These are phyloP conservation scores for Sakesphorus luctuosus DNA, from an alignment of 2,113 vertebrate species.

Conservation along the genomic window DNA sequence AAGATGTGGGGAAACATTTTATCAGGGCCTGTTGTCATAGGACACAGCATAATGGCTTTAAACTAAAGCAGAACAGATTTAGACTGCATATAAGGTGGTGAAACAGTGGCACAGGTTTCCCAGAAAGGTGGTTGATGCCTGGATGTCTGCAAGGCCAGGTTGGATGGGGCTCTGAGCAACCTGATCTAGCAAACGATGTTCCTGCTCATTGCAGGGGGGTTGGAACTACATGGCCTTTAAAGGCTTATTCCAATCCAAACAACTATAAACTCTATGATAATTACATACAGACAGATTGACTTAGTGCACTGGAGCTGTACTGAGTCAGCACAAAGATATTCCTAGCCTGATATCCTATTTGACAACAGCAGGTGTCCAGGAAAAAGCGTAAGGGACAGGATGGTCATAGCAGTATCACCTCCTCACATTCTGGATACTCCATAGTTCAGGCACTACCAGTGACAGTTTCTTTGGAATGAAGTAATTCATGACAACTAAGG, in stretches of 20 bases:
- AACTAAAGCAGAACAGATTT: neutral
- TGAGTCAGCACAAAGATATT: neutral
- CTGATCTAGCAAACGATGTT: neutral
- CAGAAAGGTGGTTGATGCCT: neutral
- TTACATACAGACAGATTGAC: neutral
- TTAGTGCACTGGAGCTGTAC: neutral
- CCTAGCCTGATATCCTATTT: neutral
- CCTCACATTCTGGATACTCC: neutral
- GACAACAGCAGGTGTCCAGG: neutral
- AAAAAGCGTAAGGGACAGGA: neutral
- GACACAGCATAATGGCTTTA: neutral
- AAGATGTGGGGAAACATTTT: neutral
- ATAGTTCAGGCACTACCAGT: neutral
- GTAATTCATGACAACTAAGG: neutral
- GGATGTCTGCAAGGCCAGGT: neutral
- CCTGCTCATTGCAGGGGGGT: neutral
- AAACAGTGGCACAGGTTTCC: neutral
- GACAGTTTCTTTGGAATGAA: neutral
- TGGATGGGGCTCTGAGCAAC: neutral
- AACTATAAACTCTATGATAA: neutral
- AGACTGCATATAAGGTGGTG: neutral
- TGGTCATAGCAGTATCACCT: neutral
- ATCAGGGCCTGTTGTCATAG: neutral
- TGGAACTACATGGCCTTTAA: neutral
- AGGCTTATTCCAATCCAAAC: neutral